Base-by-base conservation (phyloP, 2,113 vertebrate genomes). In the Herpailurus yagouaroundi region DNA sequence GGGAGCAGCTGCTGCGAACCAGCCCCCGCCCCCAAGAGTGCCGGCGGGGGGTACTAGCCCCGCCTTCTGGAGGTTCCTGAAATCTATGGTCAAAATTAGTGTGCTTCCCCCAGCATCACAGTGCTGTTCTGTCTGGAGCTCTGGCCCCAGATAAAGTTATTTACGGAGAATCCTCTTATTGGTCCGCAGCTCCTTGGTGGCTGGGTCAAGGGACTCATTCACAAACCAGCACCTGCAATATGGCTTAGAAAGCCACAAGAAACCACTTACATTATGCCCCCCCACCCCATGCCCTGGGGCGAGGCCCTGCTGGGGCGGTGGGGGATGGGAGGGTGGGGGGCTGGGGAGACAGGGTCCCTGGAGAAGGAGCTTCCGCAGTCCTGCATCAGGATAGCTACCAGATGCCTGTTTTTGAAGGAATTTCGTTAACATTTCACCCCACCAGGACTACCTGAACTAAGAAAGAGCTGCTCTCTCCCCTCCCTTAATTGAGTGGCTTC, bases 211-310 rank as follows among this genome's bases (percentile, higher is more conserved):
- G 87, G 68, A 36, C 31, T 91, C 48, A n/a, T 83, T 57, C 27
- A 60, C 31, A 71, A 68, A 57, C 15, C 25, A 91, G 36, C 71
- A 55, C 8, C 91, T 50, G 33, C 18, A 60, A 4, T 60, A 66
- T 81, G 31, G 41, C 29, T 95, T 76, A 45, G 97, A 80, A 94
- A 90, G 73, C 89, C 48, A n/a, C 14, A 91, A 63, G 60, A 41
- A 73, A 86, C 38, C 41, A 48, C 33, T 86, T 66, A 21, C 13
- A 48, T 87, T 36, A 25, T 8, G 12, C 45, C 7, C 11, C 7
- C 36, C 69, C 36, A n/a, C 36, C 36, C 36, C 4, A 10, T 12
- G 15, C 80, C 50, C 36, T 50, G 10, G 27, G 66, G 63, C 31
- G 27, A 33, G 68, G 45, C 8, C 36, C 29, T 83, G 66, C 27